Conservation (phyloP, 2,888 invertebrate genomes). For the Chromoteleia sp. region DNA sequence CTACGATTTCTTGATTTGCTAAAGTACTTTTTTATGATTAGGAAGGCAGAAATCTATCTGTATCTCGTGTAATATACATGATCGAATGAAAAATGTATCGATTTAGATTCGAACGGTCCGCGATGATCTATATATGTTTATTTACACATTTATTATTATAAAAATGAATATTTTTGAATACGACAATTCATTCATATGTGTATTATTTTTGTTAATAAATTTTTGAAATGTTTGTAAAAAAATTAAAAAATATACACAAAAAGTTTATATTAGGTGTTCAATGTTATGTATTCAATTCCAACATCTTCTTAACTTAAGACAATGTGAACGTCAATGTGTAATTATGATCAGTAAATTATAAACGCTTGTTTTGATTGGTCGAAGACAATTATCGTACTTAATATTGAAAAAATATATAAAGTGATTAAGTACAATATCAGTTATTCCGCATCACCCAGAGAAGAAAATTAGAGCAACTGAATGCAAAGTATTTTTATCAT, state of each 20-base stretch:
- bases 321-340: no score
- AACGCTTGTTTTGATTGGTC: no score
- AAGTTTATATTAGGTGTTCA: conserved; percentile 15
- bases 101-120: conserved; percentile 12
- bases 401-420: no score
- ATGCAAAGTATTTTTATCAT: conserved; percentile 1
- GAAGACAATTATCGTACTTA: no score
- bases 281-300: background rate
- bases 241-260: conserved; percentile 31
- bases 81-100: conserved; percentile 27
- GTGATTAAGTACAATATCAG: no score
- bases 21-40: conserved; percentile 3
- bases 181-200: conserved; percentile 33
- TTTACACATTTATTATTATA: conserved; percentile 46
- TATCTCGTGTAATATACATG: conserved; percentile 36
- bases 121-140: conserved; percentile 24
- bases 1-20: conserved; percentile 6
- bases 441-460: background rate
- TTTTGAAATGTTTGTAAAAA: conserved; percentile 40
- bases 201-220: conserved; percentile 55
- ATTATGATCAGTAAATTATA: no score
- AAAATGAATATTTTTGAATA: conserved; percentile 43
- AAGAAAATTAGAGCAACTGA: background rate
- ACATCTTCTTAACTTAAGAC: background rate
- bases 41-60: conserved; percentile 8